Evolutionary conservation across 2,797 vertebrate genomes (phyloP).

Genomic region (Onychomys arenicola): DNA sequence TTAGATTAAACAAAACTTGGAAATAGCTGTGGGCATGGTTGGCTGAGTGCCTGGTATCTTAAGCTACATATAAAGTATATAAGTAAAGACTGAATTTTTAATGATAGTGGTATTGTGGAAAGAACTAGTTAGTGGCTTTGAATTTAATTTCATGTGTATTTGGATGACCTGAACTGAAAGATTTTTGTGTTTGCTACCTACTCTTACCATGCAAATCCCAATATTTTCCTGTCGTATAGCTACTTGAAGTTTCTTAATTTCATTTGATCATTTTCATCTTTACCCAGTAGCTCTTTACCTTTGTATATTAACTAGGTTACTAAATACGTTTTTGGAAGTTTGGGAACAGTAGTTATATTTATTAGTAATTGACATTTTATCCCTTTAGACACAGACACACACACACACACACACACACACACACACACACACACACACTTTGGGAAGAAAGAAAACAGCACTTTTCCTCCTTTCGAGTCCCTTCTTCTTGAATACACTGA

Average conservation of each 20-base stretch:
- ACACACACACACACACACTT: not conserved
- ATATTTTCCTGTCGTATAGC: slow-evolving; percentile 29
- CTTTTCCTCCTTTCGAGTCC: not conserved
- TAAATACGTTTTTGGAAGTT: slow-evolving; percentile 48
- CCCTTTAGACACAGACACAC: not conserved
- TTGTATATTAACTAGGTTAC: slow-evolving; percentile 39
- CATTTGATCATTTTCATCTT: not conserved
- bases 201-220: slow-evolving; percentile 41
- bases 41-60: slow-evolving; percentile 35
- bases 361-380: slow-evolving; percentile 49
- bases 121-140: slow-evolving; percentile 10
- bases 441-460: not conserved
- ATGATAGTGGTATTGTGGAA: slow-evolving; percentile 1
- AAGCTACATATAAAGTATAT: slow-evolving; percentile 26
- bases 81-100: slow-evolving; percentile 45
- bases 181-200: slow-evolving; percentile 38
- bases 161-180: slow-evolving; percentile 20
- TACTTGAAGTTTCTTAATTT: not conserved
- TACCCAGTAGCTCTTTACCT: not conserved
- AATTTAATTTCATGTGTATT: slow-evolving; percentile 42
- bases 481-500: slow-evolving; percentile 58
- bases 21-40: slow-evolving; percentile 3
- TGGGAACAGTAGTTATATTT: slow-evolving; percentile 35
- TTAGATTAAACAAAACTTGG: slow-evolving; percentile 54
- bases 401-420: not conserved